These are phyloP conservation scores for Himantopus leucocephalus DNA, from an alignment of 2,113 vertebrate genomes.

Conservation along the genomic window DNA sequence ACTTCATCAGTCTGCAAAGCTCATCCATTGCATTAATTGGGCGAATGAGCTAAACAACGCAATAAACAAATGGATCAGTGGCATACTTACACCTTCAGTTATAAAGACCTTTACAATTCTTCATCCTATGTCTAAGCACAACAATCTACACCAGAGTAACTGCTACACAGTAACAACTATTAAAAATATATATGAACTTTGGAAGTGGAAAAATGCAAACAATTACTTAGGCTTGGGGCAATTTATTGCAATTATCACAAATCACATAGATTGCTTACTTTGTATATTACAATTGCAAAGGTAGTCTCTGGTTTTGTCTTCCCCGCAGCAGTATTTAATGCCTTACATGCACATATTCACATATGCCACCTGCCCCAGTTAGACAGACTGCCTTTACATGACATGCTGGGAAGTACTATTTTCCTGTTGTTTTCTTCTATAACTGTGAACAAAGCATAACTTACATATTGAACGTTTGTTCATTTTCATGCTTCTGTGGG, in stretches of 20 bases:
- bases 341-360: neutral
- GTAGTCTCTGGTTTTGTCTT: neutral
- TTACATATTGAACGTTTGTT: too few relatives aligned
- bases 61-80: neutral
- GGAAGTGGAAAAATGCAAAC: neutral
- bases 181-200: neutral
- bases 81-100: neutral
- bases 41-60: slow-evolving; percentile 84
- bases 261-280: neutral
- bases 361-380: neutral
- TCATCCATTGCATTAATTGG: slow-evolving; percentile 97
- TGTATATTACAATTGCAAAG: neutral
- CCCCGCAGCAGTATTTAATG: neutral
- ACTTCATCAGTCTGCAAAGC: slow-evolving; percentile 93
- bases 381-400: neutral
- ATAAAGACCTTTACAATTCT: neutral
- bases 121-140: neutral
- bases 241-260: neutral
- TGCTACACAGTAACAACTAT: neutral
- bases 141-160: neutral
- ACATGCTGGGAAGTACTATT: neutral
- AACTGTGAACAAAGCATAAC: too few relatives aligned
- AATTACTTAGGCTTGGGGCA: neutral
- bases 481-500: too few relatives aligned
- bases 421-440: neutral